Evolutionary conservation across 2,888 invertebrate species (phyloP).

Genomic region (Parelbella ahira): DNA sequence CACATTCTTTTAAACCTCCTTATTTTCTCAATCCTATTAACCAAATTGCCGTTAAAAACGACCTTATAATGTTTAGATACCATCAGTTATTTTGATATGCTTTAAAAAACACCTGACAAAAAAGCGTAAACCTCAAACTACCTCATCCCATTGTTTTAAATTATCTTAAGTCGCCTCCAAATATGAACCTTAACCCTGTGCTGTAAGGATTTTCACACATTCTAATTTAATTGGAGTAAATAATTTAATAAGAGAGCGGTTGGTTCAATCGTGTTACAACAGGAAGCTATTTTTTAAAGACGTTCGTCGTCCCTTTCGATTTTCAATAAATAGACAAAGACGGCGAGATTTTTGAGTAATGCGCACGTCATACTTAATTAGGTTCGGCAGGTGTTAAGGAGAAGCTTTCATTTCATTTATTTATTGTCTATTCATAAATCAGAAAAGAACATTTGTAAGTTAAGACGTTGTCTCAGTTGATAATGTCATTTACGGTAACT

Average conservation of each 20-base stretch:
- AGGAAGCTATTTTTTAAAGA: conserved; percentile 51
- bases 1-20: no score
- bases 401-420: conserved; percentile 31
- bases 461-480: no score
- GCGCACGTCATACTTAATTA: conserved; percentile 67
- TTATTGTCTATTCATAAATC: conserved; percentile 8
- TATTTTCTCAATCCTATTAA: conserved; percentile 19
- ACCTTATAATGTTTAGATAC: conserved; percentile 19
- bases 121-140: conserved; percentile 22
- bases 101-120: conserved; percentile 27
- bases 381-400: conserved; percentile 56
- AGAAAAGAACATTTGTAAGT: conserved; percentile 11
- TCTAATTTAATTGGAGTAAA: conserved; percentile 30
- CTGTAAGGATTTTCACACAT: conserved; percentile 28
- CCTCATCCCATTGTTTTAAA: conserved; percentile 25
- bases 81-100: conserved; percentile 29
- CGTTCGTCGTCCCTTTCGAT: conserved; percentile 37
- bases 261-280: conserved; percentile 36
- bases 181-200: conserved; percentile 6
- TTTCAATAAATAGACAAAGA: conserved; percentile 40
- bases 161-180: neutral
- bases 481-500: no score
- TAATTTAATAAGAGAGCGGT: conserved; percentile 33
- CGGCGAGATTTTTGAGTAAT: conserved; percentile 51
- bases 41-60: conserved; percentile 20